Evolutionary conservation across 2,888 invertebrate genomes (phyloP), one percentile per base, ranked within the genome.

Genomic region (Coleophora deauratella): DNA sequence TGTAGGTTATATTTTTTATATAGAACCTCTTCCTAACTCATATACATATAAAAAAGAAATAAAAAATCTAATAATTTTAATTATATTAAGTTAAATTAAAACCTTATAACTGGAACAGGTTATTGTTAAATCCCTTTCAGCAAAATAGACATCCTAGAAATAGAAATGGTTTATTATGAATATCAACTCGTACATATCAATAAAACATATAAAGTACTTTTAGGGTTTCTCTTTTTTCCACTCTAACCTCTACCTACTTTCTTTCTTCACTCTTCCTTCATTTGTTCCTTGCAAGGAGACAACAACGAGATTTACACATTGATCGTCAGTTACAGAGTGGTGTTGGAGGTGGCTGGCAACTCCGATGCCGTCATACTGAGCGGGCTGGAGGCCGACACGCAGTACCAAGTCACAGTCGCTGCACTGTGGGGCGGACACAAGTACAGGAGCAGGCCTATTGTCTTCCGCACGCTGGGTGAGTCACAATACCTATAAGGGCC

Each of bases 291-390:
- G 65, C 50, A 47, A 62, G 63, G 64, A 62, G 64, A 76, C 64
- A 68, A 66, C 80, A 58, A 73, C 66, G 80, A 82, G 77, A 82
- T 88, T 89, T 88, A 89, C 88, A 88, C 85, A 88, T 82, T 61
- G 68, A 59, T 68, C 81, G 88, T 92, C 93, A 95, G 95, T 94
- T 95, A 94, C 94, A 95, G 95, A 91, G 94, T 95, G 89, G 94
- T 95, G 86, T 89, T 93, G 88, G 92, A 94, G 77, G 94, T 95
- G 74, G 95, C 95, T 59, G 94, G 95, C 56, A 95, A 94, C 85
- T 93, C 93, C 49, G 94, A 94, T 73, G 94, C 94, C 50, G 93
- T 95, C 57, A 93, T 93, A 52, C 81, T 95, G 67, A 93, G 91
- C 68, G 92, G 93, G 36, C 86, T 95, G 50, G 90, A 91, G 67